Conservation (phyloP, 2,113 vertebrate genomes). For the Poeciliopsis occidentalis region DNA sequence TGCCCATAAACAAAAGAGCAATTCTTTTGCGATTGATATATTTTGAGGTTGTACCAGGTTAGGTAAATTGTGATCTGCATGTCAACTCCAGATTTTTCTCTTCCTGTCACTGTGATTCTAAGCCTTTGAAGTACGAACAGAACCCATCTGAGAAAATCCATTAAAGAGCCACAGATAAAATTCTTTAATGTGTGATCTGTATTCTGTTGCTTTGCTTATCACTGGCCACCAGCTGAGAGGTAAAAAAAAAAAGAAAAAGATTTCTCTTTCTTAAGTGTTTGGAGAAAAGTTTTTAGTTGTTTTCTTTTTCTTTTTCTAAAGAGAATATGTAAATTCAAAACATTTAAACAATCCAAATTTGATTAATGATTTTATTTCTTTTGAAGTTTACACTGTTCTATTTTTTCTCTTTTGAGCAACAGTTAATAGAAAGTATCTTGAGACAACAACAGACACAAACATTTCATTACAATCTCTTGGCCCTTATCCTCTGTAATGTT, state of each 20-base stretch:
- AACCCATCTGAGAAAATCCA: conserved; percentile 17
- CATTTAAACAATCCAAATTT: background rate
- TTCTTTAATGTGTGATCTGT: conserved; percentile 81
- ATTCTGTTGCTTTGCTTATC: conserved; percentile 87
- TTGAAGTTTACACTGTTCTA: background rate
- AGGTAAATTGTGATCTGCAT: background rate
- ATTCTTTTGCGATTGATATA: background rate
- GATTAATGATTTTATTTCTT: background rate
- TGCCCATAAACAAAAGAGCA: background rate
- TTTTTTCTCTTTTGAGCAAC: background rate
- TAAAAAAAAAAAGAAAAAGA: background rate
- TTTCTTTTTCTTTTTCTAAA: background rate
- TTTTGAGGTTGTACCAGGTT: background rate
- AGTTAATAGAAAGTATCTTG: background rate
- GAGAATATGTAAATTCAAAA: background rate
- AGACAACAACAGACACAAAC: too few species aligned
- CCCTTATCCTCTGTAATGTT: too few species aligned
- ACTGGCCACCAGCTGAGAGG: conserved; percentile 80
- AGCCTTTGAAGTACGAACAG: conserved; percentile 86
- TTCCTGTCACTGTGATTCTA: background rate
- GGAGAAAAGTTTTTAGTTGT: background rate
- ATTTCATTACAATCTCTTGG: too few species aligned
- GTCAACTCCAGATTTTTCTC: conserved; percentile 8
- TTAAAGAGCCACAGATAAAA: conserved; percentile 76
- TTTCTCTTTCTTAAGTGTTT: background rate